Conservation (phyloP, 2,113 vertebrate species). For the Brachypodius melanocephalos region DNA sequence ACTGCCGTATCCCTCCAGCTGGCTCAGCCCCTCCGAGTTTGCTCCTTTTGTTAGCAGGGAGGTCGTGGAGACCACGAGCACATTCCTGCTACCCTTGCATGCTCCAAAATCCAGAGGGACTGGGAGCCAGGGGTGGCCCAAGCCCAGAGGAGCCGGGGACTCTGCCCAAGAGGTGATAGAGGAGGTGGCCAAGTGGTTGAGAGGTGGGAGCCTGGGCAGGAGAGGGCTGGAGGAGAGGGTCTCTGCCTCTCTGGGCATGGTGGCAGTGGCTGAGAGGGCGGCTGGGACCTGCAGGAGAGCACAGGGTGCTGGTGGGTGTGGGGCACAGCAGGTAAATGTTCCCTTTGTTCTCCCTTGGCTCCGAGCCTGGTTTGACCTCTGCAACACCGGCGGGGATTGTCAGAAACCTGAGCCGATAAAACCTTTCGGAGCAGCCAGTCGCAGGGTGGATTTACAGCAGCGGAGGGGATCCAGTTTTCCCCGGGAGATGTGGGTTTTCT, state of each 20-base stretch:
- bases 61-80: not conserved
- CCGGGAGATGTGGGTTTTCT: not conserved
- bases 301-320: not conserved
- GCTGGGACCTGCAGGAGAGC: not conserved
- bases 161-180: accelerated
- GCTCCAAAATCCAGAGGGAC: not conserved
- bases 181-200: not conserved
- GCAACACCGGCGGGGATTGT: not conserved
- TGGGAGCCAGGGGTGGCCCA: not conserved
- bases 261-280: not conserved
- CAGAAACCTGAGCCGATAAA: slow-evolving; percentile 21
- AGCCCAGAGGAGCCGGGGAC: accelerated
- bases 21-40: slow-evolving; percentile 40
- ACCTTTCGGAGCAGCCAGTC: not conserved
- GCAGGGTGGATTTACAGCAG: not conserved
- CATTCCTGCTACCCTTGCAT: not conserved
- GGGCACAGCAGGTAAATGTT: not conserved
- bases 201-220: not conserved
- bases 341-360: slow-evolving; percentile 2
- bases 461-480: not conserved
- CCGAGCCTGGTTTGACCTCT: not conserved
- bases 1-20: slow-evolving; percentile 62
- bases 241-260: not conserved
- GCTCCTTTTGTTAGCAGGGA: slow-evolving; percentile 51
- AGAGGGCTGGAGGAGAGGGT: accelerated